Conservation (phyloP, 2,113 vertebrate genomes). For the Grammomys surdaster region DNA sequence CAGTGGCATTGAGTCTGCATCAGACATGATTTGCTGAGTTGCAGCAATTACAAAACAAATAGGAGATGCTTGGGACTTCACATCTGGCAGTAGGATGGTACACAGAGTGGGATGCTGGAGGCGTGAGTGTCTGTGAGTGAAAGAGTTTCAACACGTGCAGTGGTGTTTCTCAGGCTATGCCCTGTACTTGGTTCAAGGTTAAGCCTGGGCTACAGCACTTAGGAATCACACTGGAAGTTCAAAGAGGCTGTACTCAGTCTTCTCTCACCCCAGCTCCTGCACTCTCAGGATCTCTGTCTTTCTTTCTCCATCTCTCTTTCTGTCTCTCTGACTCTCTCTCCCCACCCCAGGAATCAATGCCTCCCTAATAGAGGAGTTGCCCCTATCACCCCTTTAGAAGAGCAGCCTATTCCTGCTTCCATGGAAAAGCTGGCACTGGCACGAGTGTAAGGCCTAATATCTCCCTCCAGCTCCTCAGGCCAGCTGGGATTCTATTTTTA, state of each 20-base stretch:
- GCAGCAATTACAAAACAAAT: conserved; percentile 20
- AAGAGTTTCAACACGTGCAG: background rate
- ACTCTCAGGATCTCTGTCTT: background rate
- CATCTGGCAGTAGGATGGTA: background rate
- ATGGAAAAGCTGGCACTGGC: conserved; percentile 36
- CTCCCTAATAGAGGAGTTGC: background rate
- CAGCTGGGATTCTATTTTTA: conserved; percentile 82
- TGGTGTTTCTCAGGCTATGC: background rate
- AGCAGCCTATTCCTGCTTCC: background rate
- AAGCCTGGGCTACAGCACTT: background rate
- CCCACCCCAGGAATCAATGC: background rate
- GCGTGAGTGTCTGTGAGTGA: background rate
- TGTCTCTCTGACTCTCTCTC: no score
- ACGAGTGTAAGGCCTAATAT: conserved; percentile 47
- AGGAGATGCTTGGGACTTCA: background rate
- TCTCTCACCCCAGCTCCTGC: background rate
- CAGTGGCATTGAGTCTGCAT: background rate
- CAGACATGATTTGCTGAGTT: background rate
- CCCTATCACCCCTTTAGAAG: background rate
- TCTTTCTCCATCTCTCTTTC: background rate
- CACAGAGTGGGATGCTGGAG: background rate
- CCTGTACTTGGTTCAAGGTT: background rate
- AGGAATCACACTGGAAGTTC: background rate
- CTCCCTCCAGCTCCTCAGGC: conserved; percentile 56
- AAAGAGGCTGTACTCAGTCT: background rate